phyloP scores from a whole-genome alignment of 2,113 vertebrate species.

The Polyodon spathula region DNA sequence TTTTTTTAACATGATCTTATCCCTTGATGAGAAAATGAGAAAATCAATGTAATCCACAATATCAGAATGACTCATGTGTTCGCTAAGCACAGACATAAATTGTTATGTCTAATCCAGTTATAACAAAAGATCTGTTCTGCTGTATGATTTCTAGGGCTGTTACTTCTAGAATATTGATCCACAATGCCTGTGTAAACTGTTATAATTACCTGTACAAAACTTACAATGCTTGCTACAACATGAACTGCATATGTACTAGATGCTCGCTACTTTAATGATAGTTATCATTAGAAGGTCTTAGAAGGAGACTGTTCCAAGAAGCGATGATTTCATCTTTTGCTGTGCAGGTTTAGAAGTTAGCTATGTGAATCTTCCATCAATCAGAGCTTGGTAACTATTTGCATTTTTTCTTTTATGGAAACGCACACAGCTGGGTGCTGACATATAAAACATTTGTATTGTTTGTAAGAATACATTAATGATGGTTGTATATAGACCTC shows the following conservation, averaged over 20 bases:
- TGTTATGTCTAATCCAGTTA: slow-evolving; percentile 19
- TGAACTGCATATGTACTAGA: background rate
- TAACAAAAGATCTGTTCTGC: slow-evolving; percentile 11
- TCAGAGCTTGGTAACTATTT: too few relatives aligned
- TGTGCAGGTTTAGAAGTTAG: too few relatives aligned
- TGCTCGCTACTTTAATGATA: background rate
- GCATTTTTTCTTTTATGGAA: too few relatives aligned
- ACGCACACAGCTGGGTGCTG: too few relatives aligned
- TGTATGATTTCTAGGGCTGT: background rate
- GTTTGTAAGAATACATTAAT: too few relatives aligned
- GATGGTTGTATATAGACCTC: too few relatives aligned
- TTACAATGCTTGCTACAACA: background rate
- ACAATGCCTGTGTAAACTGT: background rate
- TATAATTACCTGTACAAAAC: slow-evolving; percentile 9
- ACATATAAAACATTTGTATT: too few relatives aligned
- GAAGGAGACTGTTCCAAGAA: background rate
- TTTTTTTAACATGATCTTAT: background rate
- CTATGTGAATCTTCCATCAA: too few relatives aligned
- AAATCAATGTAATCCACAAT: slow-evolving; percentile 26
- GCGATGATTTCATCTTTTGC: background rate
- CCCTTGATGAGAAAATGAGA: slow-evolving; percentile 22
- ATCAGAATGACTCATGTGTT: slow-evolving; percentile 21
- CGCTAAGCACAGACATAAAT: slow-evolving; percentile 18
- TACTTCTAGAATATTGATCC: slow-evolving; percentile 7
- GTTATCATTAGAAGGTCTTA: background rate